These are phyloP conservation scores for Corvus moneduloides DNA, from an alignment of 2,113 vertebrate genomes.

Conservation along the genomic window DNA sequence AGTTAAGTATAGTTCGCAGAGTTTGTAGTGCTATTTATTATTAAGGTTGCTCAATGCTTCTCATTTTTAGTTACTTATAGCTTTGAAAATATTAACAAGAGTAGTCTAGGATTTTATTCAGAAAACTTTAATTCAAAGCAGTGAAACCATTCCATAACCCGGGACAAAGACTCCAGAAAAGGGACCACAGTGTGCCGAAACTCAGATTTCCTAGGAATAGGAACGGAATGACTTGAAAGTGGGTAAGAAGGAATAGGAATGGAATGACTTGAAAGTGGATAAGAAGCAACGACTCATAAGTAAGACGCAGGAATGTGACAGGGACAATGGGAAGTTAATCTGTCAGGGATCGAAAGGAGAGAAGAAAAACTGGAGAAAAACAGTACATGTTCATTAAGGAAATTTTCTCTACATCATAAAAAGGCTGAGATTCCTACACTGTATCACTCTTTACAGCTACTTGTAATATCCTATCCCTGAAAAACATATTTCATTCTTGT, in stretches of 20 bases:
- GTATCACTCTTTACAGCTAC: background rate
- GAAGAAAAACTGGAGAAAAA: background rate
- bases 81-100: background rate
- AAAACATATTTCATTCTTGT: background rate
- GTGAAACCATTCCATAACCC: background rate
- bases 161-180: background rate
- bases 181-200: background rate
- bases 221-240: background rate
- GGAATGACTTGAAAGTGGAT: background rate
- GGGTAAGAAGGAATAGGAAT: background rate
- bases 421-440: background rate
- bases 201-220: background rate
- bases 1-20: conserved; percentile 22
- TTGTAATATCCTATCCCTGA: background rate
- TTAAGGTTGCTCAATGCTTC: conserved; percentile 4
- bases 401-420: background rate
- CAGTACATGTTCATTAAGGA: background rate
- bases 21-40: background rate
- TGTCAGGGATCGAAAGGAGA: background rate
- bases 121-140: background rate
- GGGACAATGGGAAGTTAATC: background rate
- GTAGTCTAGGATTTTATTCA: background rate
- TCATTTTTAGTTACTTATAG: background rate
- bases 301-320: background rate
- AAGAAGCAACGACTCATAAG: background rate